Percentiles rank a stretch among this genome's conserved stretches.
Conservation (phyloP, 92 coral and sea anemone species). For the Epizoanthus stellaris region DNA sequence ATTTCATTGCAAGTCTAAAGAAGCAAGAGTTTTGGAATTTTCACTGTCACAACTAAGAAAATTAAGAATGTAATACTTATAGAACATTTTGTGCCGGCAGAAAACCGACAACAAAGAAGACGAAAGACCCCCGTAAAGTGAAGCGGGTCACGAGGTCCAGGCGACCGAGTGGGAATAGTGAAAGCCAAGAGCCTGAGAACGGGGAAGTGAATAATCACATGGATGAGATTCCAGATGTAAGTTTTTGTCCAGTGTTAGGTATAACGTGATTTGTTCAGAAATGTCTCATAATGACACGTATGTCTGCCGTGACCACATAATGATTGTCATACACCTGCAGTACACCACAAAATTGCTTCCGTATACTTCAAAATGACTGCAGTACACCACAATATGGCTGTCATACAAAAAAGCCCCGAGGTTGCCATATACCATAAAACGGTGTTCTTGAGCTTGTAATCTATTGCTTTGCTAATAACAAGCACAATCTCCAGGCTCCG, state of each 20-base stretch:
- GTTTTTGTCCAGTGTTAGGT: background rate
- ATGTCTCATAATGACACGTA: too few relatives aligned
- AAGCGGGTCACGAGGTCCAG: slow-evolving; percentile 50
- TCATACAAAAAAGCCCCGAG: too few relatives aligned
- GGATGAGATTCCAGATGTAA: background rate
- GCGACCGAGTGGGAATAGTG: slow-evolving; percentile 5
- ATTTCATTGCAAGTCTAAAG: background rate
- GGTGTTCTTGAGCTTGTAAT: too few relatives aligned
- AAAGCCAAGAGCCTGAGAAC: slow-evolving; percentile 19
- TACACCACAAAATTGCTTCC: too few relatives aligned
- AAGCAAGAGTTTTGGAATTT: background rate
- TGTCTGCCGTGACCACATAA: too few relatives aligned
- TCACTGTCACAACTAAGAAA: too few relatives aligned
- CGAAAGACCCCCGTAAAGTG: slow-evolving; percentile 20
- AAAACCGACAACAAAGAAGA: slow-evolving; percentile 41
- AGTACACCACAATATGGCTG: too few relatives aligned
- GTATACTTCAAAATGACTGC: too few relatives aligned
- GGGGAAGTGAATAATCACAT: slow-evolving; percentile 20
- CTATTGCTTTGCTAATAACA: too few relatives aligned
- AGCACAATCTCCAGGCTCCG: too few relatives aligned
- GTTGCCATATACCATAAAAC: too few relatives aligned
- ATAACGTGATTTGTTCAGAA: background rate
- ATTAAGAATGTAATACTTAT: background rate
- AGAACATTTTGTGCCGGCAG: slow-evolving; percentile 11
- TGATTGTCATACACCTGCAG: too few relatives aligned